Conservation (phyloP, 1,140 invertebrate genomes). For the Tetramorium parvispinum region DNA sequence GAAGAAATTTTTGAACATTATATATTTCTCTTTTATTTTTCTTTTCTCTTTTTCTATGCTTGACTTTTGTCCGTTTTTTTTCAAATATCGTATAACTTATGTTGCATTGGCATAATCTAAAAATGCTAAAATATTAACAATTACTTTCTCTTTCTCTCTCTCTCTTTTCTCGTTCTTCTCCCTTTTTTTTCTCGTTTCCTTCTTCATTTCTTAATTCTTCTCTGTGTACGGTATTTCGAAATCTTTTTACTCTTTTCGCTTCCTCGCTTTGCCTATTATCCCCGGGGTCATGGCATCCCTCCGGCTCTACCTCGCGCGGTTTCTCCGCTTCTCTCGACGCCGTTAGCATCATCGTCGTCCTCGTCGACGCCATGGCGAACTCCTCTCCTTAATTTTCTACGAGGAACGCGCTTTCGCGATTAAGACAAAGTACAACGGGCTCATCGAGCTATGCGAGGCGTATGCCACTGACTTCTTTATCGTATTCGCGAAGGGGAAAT, state of each 20-base stretch:
- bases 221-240: neutral
- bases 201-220: conserved; percentile 54
- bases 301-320: neutral
- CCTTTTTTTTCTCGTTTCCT: conserved; percentile 10
- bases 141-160: neutral
- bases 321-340: conserved; percentile 16
- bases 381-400: conserved; percentile 53
- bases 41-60: neutral
- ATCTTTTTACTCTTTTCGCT: conserved; percentile 21
- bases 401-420: conserved; percentile 51
- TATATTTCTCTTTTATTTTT: neutral
- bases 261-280: conserved; percentile 63
- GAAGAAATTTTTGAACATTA: neutral
- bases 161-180: neutral
- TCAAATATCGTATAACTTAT: neutral
- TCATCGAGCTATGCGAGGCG: conserved; percentile 42
- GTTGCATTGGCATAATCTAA: neutral
- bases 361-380: conserved; percentile 22
- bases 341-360: conserved; percentile 10
- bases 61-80: neutral
- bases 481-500: conserved; percentile 2
- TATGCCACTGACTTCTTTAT: conserved; percentile 23
- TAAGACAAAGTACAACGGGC: conserved; percentile 61
- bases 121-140: neutral
- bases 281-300: conserved; percentile 1